phyloP scores from a whole-genome alignment of 2,888 invertebrate species.

The Tineola bisselliella region DNA sequence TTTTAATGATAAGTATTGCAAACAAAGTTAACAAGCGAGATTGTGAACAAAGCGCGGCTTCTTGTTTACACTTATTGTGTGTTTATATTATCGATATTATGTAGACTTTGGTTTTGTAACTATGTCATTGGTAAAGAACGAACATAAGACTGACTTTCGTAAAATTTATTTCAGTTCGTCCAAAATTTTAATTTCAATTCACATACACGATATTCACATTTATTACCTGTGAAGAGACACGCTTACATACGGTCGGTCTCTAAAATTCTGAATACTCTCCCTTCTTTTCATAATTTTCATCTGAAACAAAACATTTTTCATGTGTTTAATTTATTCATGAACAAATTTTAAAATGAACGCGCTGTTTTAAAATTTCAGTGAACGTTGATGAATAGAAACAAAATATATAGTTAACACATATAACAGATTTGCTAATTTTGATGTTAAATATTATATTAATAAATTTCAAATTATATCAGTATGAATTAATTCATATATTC shows the following conservation, averaged over 20 bases:
- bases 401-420: not conserved
- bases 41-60: not conserved
- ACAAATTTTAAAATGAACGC: too few relatives aligned
- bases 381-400: not conserved
- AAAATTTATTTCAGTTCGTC: too few relatives aligned
- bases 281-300: not conserved
- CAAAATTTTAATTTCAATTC: too few relatives aligned
- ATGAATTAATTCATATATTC: too few relatives aligned
- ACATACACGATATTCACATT: too few relatives aligned
- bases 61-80: constrained; percentile 1
- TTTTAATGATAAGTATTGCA: constrained; percentile 6
- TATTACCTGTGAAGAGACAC: not conserved
- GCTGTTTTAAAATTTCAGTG: too few relatives aligned
- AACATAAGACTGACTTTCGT: too few relatives aligned
- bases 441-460: too few relatives aligned
- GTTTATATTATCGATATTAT: not conserved
- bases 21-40: constrained; percentile 11
- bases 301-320: not conserved
- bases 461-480: too few relatives aligned
- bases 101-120: not conserved
- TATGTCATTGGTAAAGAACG: not conserved
- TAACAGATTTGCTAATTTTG: not conserved
- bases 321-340: not conserved
- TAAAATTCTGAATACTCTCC: not conserved
- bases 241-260: not conserved